A percentile compares a stretch with the other conserved stretches of the same genome.
These are phyloP conservation scores for Lepus timidus DNA, from an alignment of 2,113 vertebrate species.

Conservation along the genomic window DNA sequence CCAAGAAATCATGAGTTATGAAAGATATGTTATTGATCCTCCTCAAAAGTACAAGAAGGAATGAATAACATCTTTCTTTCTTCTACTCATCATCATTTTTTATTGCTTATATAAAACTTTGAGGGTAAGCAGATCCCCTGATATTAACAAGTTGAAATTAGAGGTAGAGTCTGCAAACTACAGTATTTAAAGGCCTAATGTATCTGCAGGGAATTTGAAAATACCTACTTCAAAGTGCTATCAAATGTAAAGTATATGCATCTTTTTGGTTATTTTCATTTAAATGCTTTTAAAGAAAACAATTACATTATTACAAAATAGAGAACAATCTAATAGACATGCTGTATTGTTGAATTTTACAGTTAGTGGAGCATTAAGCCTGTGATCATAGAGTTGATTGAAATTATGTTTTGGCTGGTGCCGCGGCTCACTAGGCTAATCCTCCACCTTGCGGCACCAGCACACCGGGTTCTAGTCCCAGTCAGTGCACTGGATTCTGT, in stretches of 20 bases:
- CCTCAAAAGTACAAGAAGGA: neutral
- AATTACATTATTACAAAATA: slow-evolving; percentile 39
- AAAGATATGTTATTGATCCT: neutral
- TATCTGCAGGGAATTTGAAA: neutral
- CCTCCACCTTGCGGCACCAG: no score
- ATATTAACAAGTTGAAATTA: neutral
- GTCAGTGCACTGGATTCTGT: no score
- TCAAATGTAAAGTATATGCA: neutral
- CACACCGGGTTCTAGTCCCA: no score
- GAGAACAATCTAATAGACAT: neutral
- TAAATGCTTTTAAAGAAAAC: slow-evolving; percentile 3
- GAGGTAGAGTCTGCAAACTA: neutral
- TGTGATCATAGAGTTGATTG: no score
- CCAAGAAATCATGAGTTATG: neutral
- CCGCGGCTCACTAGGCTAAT: no score
- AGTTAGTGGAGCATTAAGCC: no score
- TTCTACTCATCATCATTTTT: neutral
- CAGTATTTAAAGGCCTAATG: neutral
- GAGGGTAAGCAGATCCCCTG: neutral
- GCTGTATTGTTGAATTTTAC: no score
- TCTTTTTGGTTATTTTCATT: neutral
- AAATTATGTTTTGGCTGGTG: no score
- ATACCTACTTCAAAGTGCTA: neutral
- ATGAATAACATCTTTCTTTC: neutral
- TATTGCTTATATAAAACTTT: neutral